Evolutionary conservation across 64 coral and sea anemone genomes (phyloP).

Genomic region (Platygyra sinensis): DNA sequence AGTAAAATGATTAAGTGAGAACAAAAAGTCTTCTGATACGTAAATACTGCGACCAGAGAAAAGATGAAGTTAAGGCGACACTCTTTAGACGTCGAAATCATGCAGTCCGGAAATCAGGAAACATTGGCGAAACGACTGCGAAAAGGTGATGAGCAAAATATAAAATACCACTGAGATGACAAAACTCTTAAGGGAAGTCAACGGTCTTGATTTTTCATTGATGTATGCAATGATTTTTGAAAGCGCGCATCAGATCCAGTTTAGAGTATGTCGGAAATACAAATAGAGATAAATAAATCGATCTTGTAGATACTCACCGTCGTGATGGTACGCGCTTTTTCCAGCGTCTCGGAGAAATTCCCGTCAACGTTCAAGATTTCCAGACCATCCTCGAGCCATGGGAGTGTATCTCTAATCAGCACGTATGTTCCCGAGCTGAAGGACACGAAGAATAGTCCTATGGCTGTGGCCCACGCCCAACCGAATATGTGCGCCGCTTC

Average conservation of each 20-base stretch:
- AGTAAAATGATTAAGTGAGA: background rate
- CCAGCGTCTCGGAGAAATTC: constrained; percentile 83
- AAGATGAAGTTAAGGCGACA: background rate
- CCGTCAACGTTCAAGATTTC: constrained; percentile 90
- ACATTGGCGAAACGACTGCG: background rate
- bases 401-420: constrained; percentile 67
- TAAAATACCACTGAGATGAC: background rate
- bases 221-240: constrained; percentile 9
- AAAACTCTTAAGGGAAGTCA: background rate
- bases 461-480: constrained; percentile 89
- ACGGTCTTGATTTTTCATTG: constrained; percentile 13
- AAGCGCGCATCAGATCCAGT: background rate
- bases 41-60: background rate
- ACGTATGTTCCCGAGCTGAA: constrained; percentile 77
- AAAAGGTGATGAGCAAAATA: background rate
- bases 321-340: constrained; percentile 52
- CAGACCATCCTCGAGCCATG: constrained; percentile 85
- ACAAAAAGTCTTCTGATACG: background rate
- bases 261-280: background rate
- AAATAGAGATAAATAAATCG: background rate
- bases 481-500: constrained; percentile 90
- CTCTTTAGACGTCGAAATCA: background rate
- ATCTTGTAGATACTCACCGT: constrained; percentile 48
- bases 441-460: constrained; percentile 82
- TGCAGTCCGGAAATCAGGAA: background rate